phyloP scores from a whole-genome alignment of 2,113 vertebrate genomes.

The Cnemophilus loriae region DNA sequence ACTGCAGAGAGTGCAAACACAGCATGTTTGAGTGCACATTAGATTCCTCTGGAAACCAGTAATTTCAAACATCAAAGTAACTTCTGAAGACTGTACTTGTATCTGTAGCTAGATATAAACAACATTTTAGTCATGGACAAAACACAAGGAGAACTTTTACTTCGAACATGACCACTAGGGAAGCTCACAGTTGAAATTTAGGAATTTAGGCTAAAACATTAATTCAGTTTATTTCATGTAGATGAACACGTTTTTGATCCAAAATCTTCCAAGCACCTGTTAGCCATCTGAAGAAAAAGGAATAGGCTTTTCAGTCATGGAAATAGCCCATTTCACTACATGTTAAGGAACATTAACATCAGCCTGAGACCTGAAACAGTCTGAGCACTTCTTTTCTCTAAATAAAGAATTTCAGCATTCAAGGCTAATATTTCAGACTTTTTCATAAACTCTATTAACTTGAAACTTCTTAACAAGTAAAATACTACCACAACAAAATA shows the following conservation, averaged over 20 bases:
- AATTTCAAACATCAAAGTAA: slow-evolving; percentile 23
- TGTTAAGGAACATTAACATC: neutral
- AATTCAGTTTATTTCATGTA: neutral
- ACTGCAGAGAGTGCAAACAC: neutral
- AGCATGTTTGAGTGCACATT: neutral
- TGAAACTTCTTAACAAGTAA: neutral
- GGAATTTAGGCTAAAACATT: neutral
- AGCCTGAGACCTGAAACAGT: neutral
- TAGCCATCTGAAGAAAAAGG: neutral
- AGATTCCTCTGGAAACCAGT: slow-evolving; percentile 31
- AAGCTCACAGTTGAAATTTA: neutral
- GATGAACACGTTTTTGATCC: neutral
- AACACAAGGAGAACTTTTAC: neutral
- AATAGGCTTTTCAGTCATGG: neutral
- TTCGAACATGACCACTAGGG: neutral
- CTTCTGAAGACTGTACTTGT: neutral
- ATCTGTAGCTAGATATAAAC: neutral
- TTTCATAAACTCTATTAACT: neutral
- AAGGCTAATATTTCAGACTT: neutral
- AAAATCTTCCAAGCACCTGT: neutral
- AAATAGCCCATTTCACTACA: neutral
- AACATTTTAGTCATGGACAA: neutral
- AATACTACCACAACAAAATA: neutral
- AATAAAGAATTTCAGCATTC: neutral
- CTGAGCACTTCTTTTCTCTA: neutral